These are phyloP conservation scores for Daubentonia madagascariensis DNA, from an alignment of 2,113 vertebrate genomes.

Conservation along the genomic window DNA sequence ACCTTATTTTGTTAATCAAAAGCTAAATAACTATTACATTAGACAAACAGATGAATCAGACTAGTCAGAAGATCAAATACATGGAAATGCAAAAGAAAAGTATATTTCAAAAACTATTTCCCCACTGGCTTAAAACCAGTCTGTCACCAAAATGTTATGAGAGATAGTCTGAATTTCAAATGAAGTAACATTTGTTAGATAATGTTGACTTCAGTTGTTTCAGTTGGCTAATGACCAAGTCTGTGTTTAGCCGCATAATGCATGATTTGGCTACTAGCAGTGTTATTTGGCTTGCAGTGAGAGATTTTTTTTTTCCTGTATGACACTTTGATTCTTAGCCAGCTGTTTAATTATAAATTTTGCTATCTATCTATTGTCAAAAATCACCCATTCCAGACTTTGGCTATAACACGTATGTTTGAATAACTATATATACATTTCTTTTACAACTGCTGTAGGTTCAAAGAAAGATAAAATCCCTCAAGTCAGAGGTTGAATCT, in stretches of 20 bases:
- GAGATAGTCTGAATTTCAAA: slow-evolving; percentile 50
- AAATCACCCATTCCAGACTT: neutral
- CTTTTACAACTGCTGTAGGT: neutral
- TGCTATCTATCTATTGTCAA: neutral
- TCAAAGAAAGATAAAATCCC: slow-evolving; percentile 11
- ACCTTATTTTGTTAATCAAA: slow-evolving; percentile 6
- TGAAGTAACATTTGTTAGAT: slow-evolving; percentile 9
- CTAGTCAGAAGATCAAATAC: neutral
- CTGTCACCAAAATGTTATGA: slow-evolving; percentile 33
- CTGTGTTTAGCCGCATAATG: slow-evolving; percentile 38
- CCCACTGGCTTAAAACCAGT: slow-evolving; percentile 39
- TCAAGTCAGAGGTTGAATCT: neutral
- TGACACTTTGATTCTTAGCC: slow-evolving; percentile 27
- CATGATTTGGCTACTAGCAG: slow-evolving; percentile 34
- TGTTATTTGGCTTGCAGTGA: slow-evolving; percentile 18
- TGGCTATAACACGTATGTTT: neutral
- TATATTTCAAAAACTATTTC: slow-evolving; percentile 47
- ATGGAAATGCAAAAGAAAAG: slow-evolving; percentile 27
- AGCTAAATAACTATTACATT: neutral
- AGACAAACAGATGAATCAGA: slow-evolving; percentile 39
- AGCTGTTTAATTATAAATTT: slow-evolving; percentile 50
- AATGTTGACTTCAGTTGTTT: slow-evolving; percentile 16
- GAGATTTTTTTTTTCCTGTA: neutral
- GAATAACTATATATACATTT: neutral
- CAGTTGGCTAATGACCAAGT: slow-evolving; percentile 20